These are phyloP conservation scores for Microplitis mediator DNA, from an alignment of 1,140 invertebrate genomes.

Conservation along the genomic window DNA sequence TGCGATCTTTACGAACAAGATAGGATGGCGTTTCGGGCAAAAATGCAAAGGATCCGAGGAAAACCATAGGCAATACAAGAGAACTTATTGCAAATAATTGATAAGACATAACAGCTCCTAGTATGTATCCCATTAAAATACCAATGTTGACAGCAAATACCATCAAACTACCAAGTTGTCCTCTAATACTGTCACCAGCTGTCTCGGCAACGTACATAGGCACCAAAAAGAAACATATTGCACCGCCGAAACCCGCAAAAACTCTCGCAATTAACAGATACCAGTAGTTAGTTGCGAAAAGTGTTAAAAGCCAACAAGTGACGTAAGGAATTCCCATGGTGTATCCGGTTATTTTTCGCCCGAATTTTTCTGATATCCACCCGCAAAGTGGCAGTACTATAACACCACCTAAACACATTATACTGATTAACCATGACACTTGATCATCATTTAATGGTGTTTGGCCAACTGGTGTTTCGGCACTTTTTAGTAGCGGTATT, in stretches of 20 bases:
- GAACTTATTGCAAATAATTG: slow-evolving; percentile 54
- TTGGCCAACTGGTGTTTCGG: slow-evolving; percentile 49
- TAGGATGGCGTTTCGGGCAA: slow-evolving; percentile 68
- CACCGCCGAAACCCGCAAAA: slow-evolving; percentile 61
- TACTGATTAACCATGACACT: slow-evolving; percentile 60
- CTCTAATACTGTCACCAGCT: slow-evolving; percentile 63
- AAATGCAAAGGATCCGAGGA: slow-evolving; percentile 58
- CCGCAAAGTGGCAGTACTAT: slow-evolving; percentile 44
- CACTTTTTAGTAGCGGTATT: slow-evolving; percentile 55
- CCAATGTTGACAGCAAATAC: slow-evolving; percentile 65
- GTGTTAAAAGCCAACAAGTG: slow-evolving; percentile 51
- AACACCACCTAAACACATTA: slow-evolving; percentile 50
- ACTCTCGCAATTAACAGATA: slow-evolving; percentile 50
- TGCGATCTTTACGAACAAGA: slow-evolving; percentile 49
- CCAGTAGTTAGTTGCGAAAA: slow-evolving; percentile 44
- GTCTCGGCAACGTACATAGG: slow-evolving; percentile 69
- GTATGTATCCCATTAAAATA: slow-evolving; percentile 63
- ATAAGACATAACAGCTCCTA: slow-evolving; percentile 65
- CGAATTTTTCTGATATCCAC: slow-evolving; percentile 49
- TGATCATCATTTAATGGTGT: slow-evolving; percentile 55
- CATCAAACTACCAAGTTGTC: slow-evolving; percentile 63
- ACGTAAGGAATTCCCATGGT: slow-evolving; percentile 40
- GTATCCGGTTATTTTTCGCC: slow-evolving; percentile 53
- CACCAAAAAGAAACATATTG: slow-evolving; percentile 58
- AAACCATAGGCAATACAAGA: slow-evolving; percentile 57